Evolutionary conservation across 2,888 invertebrate species (phyloP), one percentile per base, ranked within the genome.

Genomic region (Clistopyga incitator): DNA sequence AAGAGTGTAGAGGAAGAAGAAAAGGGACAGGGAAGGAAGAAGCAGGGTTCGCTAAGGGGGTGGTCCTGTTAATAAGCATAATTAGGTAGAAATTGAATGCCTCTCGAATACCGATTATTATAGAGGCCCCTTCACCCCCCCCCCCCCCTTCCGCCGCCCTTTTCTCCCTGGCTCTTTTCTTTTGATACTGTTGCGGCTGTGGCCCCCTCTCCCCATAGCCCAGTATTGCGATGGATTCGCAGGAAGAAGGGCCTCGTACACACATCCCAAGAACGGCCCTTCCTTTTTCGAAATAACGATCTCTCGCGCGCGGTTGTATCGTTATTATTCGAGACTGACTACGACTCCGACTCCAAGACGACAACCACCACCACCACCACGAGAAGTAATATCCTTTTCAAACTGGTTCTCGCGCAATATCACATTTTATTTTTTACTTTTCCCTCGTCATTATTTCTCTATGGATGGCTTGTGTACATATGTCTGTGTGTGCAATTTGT

Each of bases 81-180:
- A 89, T 89, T 88, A 88, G 87, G 86, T 86, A 85, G 84, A 88
- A 89, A 89, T 89, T 88, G 87, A 88, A 88, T 87, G 87, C 85
- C 84, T 84, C 82, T 84, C 82, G 86, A 87, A 85, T 84, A 80
- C 85, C 87, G 88, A 88, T 88, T 89, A 89, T 88, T 86, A 87
- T 82, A 83, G 81, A 77, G 77, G 72, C 64, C 76, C 79, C 34
- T 23, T 59, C 47, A 42, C 68, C 64, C 75, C 77, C n/a, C n/a
- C n/a, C n/a, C n/a, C n/a, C n/a, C n/a, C n/a, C n/a, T n/a, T n/a
- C n/a, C n/a, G n/a, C n/a, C n/a, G n/a, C n/a, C n/a, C 25, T 23
- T 59, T 47, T 52, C 68, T 45, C 71, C 54, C 75, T 64, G 61
- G 75, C 70, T 81, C 74, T 67, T 78, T 80, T 74, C 78, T 81